These are phyloP conservation scores for Fukomys damarensis DNA, from an alignment of 2,113 vertebrate species.

Conservation along the genomic window DNA sequence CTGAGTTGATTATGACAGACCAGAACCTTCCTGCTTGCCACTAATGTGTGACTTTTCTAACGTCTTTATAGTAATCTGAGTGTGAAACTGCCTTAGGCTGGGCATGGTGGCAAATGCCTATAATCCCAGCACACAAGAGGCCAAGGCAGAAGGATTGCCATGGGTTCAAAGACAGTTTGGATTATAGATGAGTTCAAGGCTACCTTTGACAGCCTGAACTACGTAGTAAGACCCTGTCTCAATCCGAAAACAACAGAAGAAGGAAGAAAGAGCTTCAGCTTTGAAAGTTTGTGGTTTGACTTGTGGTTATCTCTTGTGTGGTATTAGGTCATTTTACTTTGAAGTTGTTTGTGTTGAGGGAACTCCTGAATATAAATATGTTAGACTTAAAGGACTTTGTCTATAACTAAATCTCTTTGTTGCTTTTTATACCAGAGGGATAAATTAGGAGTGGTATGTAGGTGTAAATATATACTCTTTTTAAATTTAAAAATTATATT, in stretches of 20 bases:
- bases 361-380: background rate
- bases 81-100: background rate
- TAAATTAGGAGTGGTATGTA: background rate
- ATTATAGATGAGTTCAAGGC: background rate
- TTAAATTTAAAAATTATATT: slow-evolving; percentile 43
- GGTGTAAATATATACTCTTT: background rate
- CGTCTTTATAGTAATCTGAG: background rate
- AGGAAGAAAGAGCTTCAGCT: background rate
- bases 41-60: background rate
- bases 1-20: background rate
- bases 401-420: background rate
- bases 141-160: background rate
- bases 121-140: background rate
- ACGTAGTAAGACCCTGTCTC: background rate
- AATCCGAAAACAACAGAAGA: background rate
- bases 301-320: background rate
- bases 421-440: slow-evolving; percentile 7
- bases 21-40: background rate
- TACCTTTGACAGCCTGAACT: background rate
- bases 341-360: background rate
- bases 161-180: background rate
- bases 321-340: background rate
- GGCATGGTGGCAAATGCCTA: background rate
- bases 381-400: background rate
- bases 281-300: slow-evolving; percentile 16